phyloP scores from a whole-genome alignment of 2,797 vertebrate genomes.

The Tinamus major region DNA sequence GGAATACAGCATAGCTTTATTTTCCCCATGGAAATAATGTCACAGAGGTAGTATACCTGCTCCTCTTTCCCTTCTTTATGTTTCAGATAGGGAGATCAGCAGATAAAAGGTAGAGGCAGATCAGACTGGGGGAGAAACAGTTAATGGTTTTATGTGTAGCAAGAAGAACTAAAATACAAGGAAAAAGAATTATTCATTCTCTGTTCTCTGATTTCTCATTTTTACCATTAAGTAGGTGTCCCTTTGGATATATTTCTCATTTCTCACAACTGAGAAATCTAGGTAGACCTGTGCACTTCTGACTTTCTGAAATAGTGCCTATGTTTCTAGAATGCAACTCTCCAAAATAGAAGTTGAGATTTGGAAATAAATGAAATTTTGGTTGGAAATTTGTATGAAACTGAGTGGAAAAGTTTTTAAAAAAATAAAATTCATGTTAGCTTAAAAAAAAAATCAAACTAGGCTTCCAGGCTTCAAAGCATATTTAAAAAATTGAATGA shows the following conservation, averaged over 20 bases:
- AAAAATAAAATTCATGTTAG: not conserved
- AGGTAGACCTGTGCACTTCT: fast-evolving
- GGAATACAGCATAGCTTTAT: not conserved
- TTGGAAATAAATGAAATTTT: not conserved
- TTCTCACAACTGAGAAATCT: not conserved
- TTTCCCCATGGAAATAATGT: not conserved
- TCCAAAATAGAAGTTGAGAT: not conserved
- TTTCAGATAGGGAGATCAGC: not conserved
- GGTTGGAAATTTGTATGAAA: not conserved
- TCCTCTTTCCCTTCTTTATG: not conserved
- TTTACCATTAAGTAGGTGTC: not conserved
- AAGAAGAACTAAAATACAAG: not conserved
- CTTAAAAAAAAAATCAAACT: not conserved
- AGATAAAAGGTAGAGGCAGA: not conserved
- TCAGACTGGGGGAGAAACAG: not conserved
- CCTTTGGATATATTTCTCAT: not conserved
- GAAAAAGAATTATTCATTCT: fast-evolving
- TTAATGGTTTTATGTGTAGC: not conserved
- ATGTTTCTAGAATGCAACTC: not conserved
- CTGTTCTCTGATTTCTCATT: not conserved
- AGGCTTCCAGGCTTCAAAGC: not conserved
- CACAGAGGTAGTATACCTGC: not conserved
- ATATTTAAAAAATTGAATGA: not conserved
- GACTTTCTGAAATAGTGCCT: not conserved
- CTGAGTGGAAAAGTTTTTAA: not conserved